Evolutionary conservation across 2,888 invertebrate genomes (phyloP), one percentile per base, ranked within the genome.

Genomic region (Drosophila infuscata): DNA sequence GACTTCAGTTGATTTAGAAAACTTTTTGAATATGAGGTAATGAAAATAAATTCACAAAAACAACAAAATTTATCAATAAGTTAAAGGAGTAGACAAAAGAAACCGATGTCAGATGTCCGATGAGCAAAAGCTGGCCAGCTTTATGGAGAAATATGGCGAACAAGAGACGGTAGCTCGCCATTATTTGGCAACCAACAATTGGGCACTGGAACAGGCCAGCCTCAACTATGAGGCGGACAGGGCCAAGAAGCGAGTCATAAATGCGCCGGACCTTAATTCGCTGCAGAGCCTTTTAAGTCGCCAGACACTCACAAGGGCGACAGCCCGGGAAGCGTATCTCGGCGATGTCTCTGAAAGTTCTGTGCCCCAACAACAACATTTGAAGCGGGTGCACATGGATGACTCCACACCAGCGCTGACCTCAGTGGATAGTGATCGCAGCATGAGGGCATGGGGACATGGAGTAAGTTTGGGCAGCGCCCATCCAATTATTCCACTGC

Each of bases 351-450:
- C 88, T 1, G 70, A 66, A 3, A 74, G 62, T 30, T 78, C 76
- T 0, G 52, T 65, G 65, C 49, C 41, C 11, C 38, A 49, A 9
- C 49, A 49, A 11, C 49, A 54, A 30, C 20, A 38, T 3, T 8
- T 52, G 0, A 89, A 74, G 20, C 71, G 65, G 2, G 79, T 85
- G 2, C 64, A 70, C 20, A 72, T 78, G 6, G 71, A 73, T 0
- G 53, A 70, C 57, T 88, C 87, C 0, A 90, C 87, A 1, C 90
- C 83, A 5, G 82, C 90, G 1, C 38, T 90, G 41, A 88, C 90
- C n/a, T 75, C 67, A 5, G 70, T 63, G 7, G 80, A 78, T 25
- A 87, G 87, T 61, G 80, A 83, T 35, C 87, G 80, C 8, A 90
- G 87, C 43, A 6, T 90, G 56, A 69, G 77, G 0, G 67, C 78